Evolutionary conservation across 2,888 invertebrate genomes (phyloP).

Genomic region (Melinaea marsaeus): DNA sequence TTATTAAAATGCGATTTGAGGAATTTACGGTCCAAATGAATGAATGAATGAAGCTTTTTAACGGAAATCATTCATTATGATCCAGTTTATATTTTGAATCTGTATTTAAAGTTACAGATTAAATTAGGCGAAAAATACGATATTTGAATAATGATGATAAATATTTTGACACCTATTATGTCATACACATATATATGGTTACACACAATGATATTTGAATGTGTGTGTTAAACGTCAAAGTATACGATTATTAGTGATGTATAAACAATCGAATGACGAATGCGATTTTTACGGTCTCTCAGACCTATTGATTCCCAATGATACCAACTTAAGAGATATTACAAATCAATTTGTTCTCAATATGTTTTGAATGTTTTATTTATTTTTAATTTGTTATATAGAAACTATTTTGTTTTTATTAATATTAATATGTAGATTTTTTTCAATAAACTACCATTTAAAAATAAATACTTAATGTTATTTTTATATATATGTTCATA

Average conservation of each 20-base stretch:
- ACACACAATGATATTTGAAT: no score
- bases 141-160: no score
- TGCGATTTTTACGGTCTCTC: conserved; percentile 53
- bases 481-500: no score
- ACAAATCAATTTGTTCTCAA: conserved; percentile 16
- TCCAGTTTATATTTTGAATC: conserved; percentile 8
- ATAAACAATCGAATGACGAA: conserved; percentile 65
- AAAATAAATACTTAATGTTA: no score
- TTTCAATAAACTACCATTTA: no score
- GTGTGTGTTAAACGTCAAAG: no score
- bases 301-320: conserved; percentile 42
- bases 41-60: conserved; percentile 46
- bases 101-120: no score
- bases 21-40: conserved; percentile 50
- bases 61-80: conserved; percentile 25
- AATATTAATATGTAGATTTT: no score
- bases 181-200: no score
- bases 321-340: conserved; percentile 32
- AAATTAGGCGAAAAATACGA: no score
- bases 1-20: conserved; percentile 41
- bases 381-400: not conserved
- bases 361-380: not conserved
- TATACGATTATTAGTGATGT: not conserved
- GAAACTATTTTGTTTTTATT: no score
- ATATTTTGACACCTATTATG: no score